Base-by-base conservation (phyloP, 2,888 invertebrate genomes). In the Cancer borealis region DNA sequence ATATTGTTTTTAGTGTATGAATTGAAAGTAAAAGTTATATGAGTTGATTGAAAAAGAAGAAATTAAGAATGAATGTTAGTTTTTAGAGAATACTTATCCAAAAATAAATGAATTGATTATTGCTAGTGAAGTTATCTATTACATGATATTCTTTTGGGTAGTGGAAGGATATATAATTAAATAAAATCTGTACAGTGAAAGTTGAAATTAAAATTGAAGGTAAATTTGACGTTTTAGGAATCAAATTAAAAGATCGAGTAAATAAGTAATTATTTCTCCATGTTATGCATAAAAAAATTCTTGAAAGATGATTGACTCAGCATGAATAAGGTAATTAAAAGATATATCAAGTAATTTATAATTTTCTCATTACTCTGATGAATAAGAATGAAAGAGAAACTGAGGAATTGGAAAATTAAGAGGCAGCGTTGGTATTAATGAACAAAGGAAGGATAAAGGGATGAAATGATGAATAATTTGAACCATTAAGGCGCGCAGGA, bases 351-450 rank as follows among this genome's bases (percentile, higher is more conserved):
- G 39, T 39, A 0, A 39, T 2, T 39, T 39, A 39, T 39, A 39
- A 39, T 1, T 39, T 39, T 39, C 39, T 39, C 39, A 39, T 39
- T 39, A 39, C 39, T 39, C 39, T 39, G 39, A 39, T 39, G 39
- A 39, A 39, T 39, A 26, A 54, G 49, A 46, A 10, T 10, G 73
- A 92, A n/a, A 84, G 84, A 26, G 47, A 92, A n/a, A 92, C 79
- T 14, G 84, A 92, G 87, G 39, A 26, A 87, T 39, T 49, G 84
- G 87, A 39, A 87, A 30, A 92, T 21, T 46, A 30, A 92, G 26
- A 47, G 49, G 84, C 12, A 92, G 47, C 46, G 26, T 12, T 1
- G 49, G 46, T 46, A 39, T 39, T 39, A 39, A 39, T 39, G 39
- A 39, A 39, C 39, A 39, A 39, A 39, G 39, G 39, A 2, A 39